These are phyloP conservation scores for Tricholaema leucomelas DNA, from an alignment of 2,113 vertebrate species.

Conservation along the genomic window DNA sequence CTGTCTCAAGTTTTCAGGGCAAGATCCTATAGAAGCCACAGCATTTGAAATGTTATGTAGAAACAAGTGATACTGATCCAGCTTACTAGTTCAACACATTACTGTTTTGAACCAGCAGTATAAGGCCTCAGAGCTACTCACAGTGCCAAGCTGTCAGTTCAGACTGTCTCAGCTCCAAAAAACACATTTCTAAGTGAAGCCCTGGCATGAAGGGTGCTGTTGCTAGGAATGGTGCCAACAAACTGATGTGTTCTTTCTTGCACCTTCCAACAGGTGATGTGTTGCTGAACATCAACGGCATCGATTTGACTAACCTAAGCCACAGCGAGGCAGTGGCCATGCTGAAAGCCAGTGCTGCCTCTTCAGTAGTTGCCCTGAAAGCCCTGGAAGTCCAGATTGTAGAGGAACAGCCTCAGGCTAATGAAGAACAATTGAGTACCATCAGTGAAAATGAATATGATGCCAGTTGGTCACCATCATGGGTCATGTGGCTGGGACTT, in stretches of 20 bases:
- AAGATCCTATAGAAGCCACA: not conserved
- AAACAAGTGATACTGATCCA: not conserved
- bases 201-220: not conserved
- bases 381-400: slow-evolving; percentile 90
- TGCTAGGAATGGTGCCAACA: not conserved
- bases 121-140: not conserved
- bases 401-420: slow-evolving; percentile 80
- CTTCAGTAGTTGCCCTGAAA: slow-evolving; percentile 86
- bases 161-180: not conserved
- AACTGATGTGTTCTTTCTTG: not conserved
- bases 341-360: slow-evolving; percentile 93
- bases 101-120: not conserved
- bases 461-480: slow-evolving; percentile 95
- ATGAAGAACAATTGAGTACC: slow-evolving; percentile 80
- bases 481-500: slow-evolving; percentile 97
- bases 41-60: not conserved
- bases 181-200: not conserved
- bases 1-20: not conserved
- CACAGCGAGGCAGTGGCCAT: slow-evolving; percentile 96
- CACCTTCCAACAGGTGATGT: slow-evolving; percentile 83
- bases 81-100: not conserved
- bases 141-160: not conserved
- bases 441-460: slow-evolving; percentile 91
- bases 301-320: slow-evolving; percentile 92
- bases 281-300: slow-evolving; percentile 93